Evolutionary conservation across 2,113 vertebrate genomes (phyloP), one percentile per base, ranked within the genome.

Genomic region (Mustela lutreola): DNA sequence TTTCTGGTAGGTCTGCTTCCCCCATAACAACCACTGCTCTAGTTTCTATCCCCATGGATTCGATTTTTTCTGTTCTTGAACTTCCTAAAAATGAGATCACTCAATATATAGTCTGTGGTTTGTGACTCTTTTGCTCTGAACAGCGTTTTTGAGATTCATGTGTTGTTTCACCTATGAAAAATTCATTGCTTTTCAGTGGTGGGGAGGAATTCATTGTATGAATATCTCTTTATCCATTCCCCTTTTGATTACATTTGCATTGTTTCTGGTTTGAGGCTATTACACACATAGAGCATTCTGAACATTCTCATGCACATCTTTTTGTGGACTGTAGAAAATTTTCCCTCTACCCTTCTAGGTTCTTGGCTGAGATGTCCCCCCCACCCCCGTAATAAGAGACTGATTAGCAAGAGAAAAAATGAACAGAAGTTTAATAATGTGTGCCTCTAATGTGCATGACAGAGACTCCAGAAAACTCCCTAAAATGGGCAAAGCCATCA

Each of bases 111-210:
- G 4, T 91, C 18, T 89, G 36, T 94, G 8, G 24, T 73, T 91
- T 81, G 31, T 67, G 36, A 56, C 82, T 94, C 28, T 94, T 94
- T 58, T 91, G 31, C 7, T 65, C 82, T 67, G 87, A 86, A 33
- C 7, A 79, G 5, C 62, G 1, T 88, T 91, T 91, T 19, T 58
- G 24, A 94, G 36, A 82, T 45, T 65, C 39, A 76, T 28, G 21
- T 94, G 19, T 19, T 85, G 36, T 60, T 80, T 48, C 56, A 14
- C 31, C 18, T 58, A 65, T 75, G 15, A 26, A 63, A 81, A 11
- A 82, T 88, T 88, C 33, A 39, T 88, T 94, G 36, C 65, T 91
- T 94, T 80, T 73, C 65, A 62, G 45, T 45, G 8, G 7, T 45
- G 58, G 21, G 21, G 26, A 65, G 36, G 36, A 92, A 48, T 88